Base-by-base conservation (phyloP, 1,140 invertebrate genomes). In the Ceratosolen fusciceps region DNA sequence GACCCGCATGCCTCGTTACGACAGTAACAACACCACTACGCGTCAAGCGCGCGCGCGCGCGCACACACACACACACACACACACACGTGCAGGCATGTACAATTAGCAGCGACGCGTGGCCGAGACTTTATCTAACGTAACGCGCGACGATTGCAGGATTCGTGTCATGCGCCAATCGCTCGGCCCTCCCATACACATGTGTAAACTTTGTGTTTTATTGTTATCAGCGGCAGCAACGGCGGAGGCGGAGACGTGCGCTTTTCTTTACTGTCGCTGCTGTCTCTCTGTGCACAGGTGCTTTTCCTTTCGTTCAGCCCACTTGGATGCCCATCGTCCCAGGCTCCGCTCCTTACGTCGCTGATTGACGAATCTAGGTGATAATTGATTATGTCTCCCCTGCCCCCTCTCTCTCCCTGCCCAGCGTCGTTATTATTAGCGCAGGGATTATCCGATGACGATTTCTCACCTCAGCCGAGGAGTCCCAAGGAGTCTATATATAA, bases 91-190 rank as follows among this genome's bases (percentile, higher is more conserved):
- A 24, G 56, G 19, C 37, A 43, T 14, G 47, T 71, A 47, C 62
- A 54, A 75, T 76, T 52, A 65, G 39, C 29, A 14, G 9, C 37
- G 39, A 5, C 43, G 39, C 68, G 16, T n/a, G 34, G 21, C 19
- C 56, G 29, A 10, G 39, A 29, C 49, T 52, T 79, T 79, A 74
- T 74, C 71, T 56, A 74, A 34, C 74, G 77, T 79, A 67, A 79
- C 72, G 71, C 71, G 49, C 34, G 60, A 47, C 31, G 62, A 74
- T 70, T 43, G 78, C 49, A 29, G 72, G 62, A 74, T 74, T 73
- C 67, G 71, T 79, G 77, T 79, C 77, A 79, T 58, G 70, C 47
- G 58, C 67, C 43, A 43, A 74, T 74, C 47, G 31, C 21, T 26
- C 60, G 19, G 1, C 4, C 24, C 74, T 37, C 7, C 34, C 52